Conservation (phyloP, 2,888 invertebrate genomes). For the Oasisia sp. region DNA sequence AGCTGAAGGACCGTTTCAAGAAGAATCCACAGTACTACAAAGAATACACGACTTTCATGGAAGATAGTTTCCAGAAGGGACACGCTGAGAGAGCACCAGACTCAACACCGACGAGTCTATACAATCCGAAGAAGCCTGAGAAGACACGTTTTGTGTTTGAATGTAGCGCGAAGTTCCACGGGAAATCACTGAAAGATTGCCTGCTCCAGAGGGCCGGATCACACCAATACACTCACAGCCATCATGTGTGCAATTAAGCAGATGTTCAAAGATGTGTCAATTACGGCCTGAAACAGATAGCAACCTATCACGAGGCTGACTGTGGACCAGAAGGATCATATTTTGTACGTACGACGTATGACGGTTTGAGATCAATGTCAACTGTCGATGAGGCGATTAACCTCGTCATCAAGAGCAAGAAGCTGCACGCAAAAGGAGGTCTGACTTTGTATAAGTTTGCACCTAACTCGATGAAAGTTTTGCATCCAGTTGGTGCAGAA, state of each 20-base stretch:
- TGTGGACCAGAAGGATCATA: no score
- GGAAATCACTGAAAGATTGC: neutral
- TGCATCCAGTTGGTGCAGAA: neutral
- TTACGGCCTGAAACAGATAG: constrained; percentile 22
- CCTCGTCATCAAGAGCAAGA: neutral
- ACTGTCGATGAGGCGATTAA: constrained; percentile 23
- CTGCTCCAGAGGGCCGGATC: neutral
- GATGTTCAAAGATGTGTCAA: constrained; percentile 25
- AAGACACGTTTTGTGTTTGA: neutral
- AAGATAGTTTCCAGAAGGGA: neutral
- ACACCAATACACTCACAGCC: neutral
- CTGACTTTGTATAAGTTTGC: constrained; percentile 32
- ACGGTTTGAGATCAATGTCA: constrained; percentile 26
- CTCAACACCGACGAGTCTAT: neutral
- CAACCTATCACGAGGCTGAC: neutral
- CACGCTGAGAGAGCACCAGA: neutral
- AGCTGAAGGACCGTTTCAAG: neutral
- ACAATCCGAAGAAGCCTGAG: neutral
- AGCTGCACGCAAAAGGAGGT: constrained; percentile 23
- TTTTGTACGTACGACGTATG: constrained; percentile 24
- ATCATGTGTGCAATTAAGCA: neutral
- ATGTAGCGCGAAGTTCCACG: neutral
- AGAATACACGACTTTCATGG: constrained; percentile 20
- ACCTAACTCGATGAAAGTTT: constrained; percentile 19
- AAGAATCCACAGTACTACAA: neutral